A percentile compares a stretch with the other conserved stretches of the same genome.
Conservation (phyloP, 2,888 invertebrate genomes). For the Stenoptilia bipunctidactyla region DNA sequence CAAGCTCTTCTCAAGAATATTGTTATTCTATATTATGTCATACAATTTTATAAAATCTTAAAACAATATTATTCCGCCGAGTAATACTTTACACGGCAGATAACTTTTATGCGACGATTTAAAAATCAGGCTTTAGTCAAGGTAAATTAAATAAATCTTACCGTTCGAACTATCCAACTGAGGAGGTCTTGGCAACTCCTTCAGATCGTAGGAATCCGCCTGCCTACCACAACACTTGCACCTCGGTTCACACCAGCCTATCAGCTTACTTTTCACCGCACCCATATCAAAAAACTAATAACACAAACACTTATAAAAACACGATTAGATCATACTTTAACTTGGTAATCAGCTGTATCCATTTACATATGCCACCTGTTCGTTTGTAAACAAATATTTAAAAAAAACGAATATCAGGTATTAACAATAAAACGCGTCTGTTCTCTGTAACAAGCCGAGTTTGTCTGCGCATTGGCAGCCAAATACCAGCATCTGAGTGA, state of each 20-base stretch:
- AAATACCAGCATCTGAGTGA: constrained; percentile 19
- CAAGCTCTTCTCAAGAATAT: too few relatives aligned
- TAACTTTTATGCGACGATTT: too few relatives aligned
- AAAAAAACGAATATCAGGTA: background rate
- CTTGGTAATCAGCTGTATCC: constrained; percentile 27
- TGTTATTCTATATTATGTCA: too few relatives aligned
- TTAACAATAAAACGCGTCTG: constrained; percentile 31
- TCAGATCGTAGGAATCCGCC: constrained; percentile 44
- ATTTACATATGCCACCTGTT: background rate
- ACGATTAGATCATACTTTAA: constrained; percentile 38
- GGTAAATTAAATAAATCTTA: too few relatives aligned
- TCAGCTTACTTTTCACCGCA: constrained; percentile 42
- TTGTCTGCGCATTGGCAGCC: constrained; percentile 26
- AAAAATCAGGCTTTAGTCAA: too few relatives aligned
- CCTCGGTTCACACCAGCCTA: constrained; percentile 27
- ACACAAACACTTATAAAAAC: constrained; percentile 19
- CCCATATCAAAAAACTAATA: constrained; percentile 36
- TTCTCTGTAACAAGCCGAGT: constrained; percentile 24
- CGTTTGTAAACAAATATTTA: background rate
- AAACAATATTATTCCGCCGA: too few relatives aligned
- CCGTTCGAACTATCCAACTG: constrained; percentile 35
- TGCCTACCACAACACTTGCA: constrained; percentile 31
- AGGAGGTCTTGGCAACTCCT: constrained; percentile 50
- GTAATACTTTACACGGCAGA: too few relatives aligned
- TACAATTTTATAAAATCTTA: too few relatives aligned